phyloP scores from a whole-genome alignment of 2,797 vertebrate genomes.

The Enteromius argenteus region DNA sequence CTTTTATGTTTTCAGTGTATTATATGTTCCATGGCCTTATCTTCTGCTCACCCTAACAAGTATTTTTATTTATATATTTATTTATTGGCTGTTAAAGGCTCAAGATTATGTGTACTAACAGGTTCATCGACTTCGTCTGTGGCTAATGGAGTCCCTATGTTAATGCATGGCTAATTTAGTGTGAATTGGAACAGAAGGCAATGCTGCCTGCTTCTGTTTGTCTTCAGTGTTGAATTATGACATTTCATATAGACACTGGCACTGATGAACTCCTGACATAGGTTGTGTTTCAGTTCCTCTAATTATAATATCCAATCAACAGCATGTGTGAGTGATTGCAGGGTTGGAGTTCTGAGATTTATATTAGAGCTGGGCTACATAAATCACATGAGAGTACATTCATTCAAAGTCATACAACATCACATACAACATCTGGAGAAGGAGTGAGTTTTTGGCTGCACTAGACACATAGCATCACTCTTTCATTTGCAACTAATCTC shows the following conservation, averaged over 20 bases:
- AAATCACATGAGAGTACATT: slow-evolving; percentile 32
- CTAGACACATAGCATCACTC: slow-evolving; percentile 23
- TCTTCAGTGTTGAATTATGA: slow-evolving; percentile 23
- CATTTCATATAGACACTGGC: slow-evolving; percentile 29
- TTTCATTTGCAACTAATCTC: slow-evolving; percentile 15
- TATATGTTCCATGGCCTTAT: not conserved
- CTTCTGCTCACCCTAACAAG: not conserved
- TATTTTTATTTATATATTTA: not conserved
- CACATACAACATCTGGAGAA: slow-evolving; percentile 49
- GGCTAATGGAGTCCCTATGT: slow-evolving; percentile 19
- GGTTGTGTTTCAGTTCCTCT: slow-evolving; percentile 38
- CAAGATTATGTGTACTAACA: not conserved
- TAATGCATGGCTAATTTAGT: slow-evolving; percentile 32
- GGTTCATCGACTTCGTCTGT: slow-evolving; percentile 21
- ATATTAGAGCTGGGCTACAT: slow-evolving; percentile 25
- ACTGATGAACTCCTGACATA: slow-evolving; percentile 44
- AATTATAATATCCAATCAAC: slow-evolving; percentile 49
- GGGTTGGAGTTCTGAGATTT: slow-evolving; percentile 1
- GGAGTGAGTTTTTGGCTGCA: slow-evolving; percentile 20
- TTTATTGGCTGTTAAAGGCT: not conserved
- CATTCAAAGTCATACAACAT: slow-evolving; percentile 20
- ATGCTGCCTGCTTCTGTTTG: not conserved
- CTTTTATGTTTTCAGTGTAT: not conserved
- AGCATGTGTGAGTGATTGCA: slow-evolving; percentile 43
- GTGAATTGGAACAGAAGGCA: slow-evolving; percentile 37